phyloP scores from a whole-genome alignment of 1,140 invertebrate species.

The Chelonus insularis region DNA sequence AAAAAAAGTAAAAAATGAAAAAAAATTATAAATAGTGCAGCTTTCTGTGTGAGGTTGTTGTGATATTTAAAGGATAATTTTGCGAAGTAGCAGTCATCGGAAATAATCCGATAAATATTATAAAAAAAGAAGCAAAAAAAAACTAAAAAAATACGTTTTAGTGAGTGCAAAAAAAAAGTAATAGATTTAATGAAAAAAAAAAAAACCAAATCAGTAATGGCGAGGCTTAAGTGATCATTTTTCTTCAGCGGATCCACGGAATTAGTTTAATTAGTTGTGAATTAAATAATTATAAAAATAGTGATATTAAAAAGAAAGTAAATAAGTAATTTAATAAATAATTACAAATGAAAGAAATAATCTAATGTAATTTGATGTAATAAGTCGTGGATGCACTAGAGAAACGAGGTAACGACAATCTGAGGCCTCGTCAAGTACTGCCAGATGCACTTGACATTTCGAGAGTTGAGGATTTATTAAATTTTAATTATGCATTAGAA shows the following conservation, averaged over 20 bases:
- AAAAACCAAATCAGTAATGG: conserved; percentile 35
- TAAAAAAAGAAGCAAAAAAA: conserved; percentile 16
- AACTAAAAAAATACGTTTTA: conserved; percentile 22
- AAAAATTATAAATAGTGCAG: conserved; percentile 40
- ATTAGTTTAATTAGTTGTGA: conserved; percentile 29
- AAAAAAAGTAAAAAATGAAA: conserved; percentile 35
- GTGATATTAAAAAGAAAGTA: conserved; percentile 11
- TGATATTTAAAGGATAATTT: conserved; percentile 53
- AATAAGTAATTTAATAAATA: background rate
- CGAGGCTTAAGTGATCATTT: conserved; percentile 39
- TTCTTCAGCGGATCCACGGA: conserved; percentile 10
- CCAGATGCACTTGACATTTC: conserved; percentile 50
- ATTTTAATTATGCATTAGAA: too few relatives aligned
- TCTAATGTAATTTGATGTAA: too few relatives aligned
- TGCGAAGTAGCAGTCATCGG: conserved; percentile 33
- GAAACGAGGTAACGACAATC: conserved; percentile 52
- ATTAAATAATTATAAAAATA: conserved; percentile 9
- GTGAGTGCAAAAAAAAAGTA: conserved; percentile 21
- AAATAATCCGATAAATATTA: conserved; percentile 23
- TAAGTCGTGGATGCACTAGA: conserved; percentile 31
- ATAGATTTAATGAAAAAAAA: conserved; percentile 15
- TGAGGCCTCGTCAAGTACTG: conserved; percentile 58
- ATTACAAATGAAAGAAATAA: background rate
- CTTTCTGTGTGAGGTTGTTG: conserved; percentile 57
- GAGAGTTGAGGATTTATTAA: conserved; percentile 35